These are phyloP conservation scores for Rhadinocentrus ornatus DNA, from an alignment of 2,797 vertebrate species.

Conservation along the genomic window DNA sequence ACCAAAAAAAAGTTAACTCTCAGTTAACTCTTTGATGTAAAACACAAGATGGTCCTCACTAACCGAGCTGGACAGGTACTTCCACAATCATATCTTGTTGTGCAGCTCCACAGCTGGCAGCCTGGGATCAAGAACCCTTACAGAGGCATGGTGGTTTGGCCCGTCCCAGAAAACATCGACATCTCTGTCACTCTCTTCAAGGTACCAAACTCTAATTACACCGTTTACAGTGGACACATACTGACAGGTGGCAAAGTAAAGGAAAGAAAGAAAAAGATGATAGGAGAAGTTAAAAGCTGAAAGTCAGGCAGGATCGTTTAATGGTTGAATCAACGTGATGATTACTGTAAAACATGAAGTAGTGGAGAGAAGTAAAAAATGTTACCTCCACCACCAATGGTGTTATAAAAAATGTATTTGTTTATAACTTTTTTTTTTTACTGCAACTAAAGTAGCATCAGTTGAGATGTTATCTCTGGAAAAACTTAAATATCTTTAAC, in stretches of 20 bases:
- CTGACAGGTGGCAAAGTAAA: neutral
- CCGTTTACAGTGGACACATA: neutral
- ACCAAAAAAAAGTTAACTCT: neutral
- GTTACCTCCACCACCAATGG: neutral
- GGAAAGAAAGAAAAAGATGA: neutral
- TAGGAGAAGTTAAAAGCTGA: neutral
- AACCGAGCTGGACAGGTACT: neutral
- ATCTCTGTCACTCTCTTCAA: slow-evolving; percentile 93
- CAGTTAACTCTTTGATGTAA: no score
- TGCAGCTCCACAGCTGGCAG: slow-evolving; percentile 92
- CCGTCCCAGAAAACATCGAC: slow-evolving; percentile 93
- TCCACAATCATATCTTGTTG: slow-evolving; percentile 3
- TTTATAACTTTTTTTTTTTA: no score
- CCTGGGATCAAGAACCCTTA: slow-evolving; percentile 94
- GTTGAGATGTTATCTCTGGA: neutral
- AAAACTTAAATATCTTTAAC: neutral
- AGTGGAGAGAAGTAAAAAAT: neutral
- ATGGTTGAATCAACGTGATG: neutral
- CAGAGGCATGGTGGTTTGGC: slow-evolving; percentile 90
- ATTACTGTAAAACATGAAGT: neutral
- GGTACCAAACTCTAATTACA: slow-evolving; percentile 68
- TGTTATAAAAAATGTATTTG: neutral
- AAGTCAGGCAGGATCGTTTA: neutral
- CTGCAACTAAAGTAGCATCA: neutral
- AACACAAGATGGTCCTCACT: neutral